These are phyloP conservation scores for Chaetodon auriga DNA, from an alignment of 2,113 vertebrate genomes.

Conservation along the genomic window DNA sequence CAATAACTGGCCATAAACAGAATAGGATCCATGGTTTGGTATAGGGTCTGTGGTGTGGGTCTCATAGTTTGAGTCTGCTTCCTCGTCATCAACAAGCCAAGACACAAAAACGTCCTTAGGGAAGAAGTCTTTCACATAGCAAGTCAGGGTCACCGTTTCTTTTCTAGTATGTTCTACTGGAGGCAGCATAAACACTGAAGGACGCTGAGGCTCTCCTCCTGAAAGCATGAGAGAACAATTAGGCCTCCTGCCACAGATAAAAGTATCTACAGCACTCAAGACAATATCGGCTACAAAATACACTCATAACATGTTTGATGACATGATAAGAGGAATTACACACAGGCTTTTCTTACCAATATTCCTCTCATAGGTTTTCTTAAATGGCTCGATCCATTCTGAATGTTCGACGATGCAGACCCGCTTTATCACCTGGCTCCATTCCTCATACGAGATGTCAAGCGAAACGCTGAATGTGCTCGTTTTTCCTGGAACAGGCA, in stretches of 20 bases:
- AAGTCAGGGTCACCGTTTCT: conserved; percentile 79
- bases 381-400: fast-evolving
- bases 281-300: neutral
- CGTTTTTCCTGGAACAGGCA: fast-evolving
- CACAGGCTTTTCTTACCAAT: conserved; percentile 67
- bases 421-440: conserved; percentile 52
- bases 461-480: fast-evolving
- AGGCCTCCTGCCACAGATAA: conserved; percentile 32
- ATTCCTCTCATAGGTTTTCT: neutral
- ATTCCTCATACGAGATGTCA: conserved; percentile 64
- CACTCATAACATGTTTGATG: neutral
- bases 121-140: conserved; percentile 84
- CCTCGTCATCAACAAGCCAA: conserved; percentile 81
- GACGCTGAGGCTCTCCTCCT: conserved; percentile 21
- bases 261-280: too few relatives aligned
- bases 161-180: conserved; percentile 70
- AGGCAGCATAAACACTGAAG: conserved; percentile 79
- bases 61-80: neutral
- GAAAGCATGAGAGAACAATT: conserved; percentile 74
- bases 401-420: conserved; percentile 47
- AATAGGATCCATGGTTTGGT: conserved; percentile 53
- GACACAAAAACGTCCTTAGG: conserved; percentile 78
- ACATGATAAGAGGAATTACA: neutral
- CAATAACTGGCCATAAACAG: conserved; percentile 76
- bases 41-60: conserved; percentile 68